Evolutionary conservation across 1,140 invertebrate species (phyloP), one percentile per base, ranked within the genome.

Genomic region (Uloborus diversus): DNA sequence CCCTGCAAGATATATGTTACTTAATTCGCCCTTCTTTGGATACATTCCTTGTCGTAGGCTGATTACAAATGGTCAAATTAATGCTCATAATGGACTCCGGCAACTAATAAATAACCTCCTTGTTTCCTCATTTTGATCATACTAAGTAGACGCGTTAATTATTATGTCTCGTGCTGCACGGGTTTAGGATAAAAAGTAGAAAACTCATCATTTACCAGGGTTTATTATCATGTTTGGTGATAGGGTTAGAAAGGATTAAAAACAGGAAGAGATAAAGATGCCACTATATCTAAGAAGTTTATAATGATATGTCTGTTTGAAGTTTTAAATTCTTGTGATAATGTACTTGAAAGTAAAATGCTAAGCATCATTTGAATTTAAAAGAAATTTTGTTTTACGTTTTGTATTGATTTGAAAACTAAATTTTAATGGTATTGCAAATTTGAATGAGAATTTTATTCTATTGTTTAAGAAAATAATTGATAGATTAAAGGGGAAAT

Each of bases 101-200:
- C 33, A 47, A 64, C 71, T 75, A 62, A 75, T 75, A 75, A 75
- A 75, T 64, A 75, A 75, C 59, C 62, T 32, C 37, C 71, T 75
- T 75, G 57, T 75, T 75, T 75, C 71, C 37, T 75, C 62, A 75
- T 75, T 75, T 75, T 75, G 71, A 64, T 75, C 71, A 64, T 75
- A 59, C 71, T 75, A 75, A 75, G 71, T 75, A 59, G 71, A 37
- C 51, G 57, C 57, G 71, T 75, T 75, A 75, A 75, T 75, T 75
- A 75, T 75, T 64, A 42, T 37, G 71, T 75, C 71, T 27, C 20
- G 7, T 28, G 49, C 25, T 33, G 25, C 7, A 71, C 17, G 51
- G 25, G 7, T n/a, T 20, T 33, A 20, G 3, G 30, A 64, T 64
- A 75, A 64, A 28, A 64, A 75, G 64, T 51, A 75, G 51, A 20